phyloP scores from a whole-genome alignment of 2,888 invertebrate genomes.

The Drosophila longiperda region DNA sequence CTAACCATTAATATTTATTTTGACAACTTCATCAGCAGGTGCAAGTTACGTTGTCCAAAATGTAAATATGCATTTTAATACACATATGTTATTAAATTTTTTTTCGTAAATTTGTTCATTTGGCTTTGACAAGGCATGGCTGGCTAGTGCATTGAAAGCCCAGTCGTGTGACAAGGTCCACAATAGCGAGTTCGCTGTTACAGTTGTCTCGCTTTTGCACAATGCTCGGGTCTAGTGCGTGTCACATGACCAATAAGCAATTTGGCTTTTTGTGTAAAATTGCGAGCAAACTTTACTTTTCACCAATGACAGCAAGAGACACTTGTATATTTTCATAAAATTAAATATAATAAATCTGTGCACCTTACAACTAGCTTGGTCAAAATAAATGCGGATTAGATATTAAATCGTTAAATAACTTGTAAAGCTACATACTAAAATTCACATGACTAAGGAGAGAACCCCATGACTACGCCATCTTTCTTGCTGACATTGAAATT shows the following conservation, averaged over 20 bases:
- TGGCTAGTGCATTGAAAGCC: slow-evolving; percentile 32
- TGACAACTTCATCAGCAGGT: background rate
- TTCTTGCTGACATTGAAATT: slow-evolving; percentile 41
- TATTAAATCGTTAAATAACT: slow-evolving; percentile 6
- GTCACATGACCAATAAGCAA: slow-evolving; percentile 80
- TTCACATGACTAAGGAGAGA: slow-evolving; percentile 76
- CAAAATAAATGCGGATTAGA: background rate
- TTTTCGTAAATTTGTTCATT: slow-evolving; percentile 45
- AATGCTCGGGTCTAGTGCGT: slow-evolving; percentile 59
- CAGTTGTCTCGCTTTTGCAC: slow-evolving; percentile 70
- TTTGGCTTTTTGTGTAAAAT: slow-evolving; percentile 42
- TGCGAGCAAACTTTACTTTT: slow-evolving; percentile 25
- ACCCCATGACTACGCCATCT: slow-evolving; percentile 77
- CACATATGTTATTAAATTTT: slow-evolving; percentile 28
- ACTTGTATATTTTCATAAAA: background rate
- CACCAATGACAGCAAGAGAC: background rate
- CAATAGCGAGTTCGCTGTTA: slow-evolving; percentile 18
- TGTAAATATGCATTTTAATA: slow-evolving; percentile 30
- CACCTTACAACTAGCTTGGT: background rate
- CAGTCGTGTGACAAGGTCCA: slow-evolving; percentile 48
- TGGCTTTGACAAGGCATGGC: slow-evolving; percentile 57
- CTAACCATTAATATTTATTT: background rate
- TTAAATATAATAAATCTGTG: background rate
- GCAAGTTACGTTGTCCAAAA: slow-evolving; percentile 19
- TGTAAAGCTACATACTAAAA: slow-evolving; percentile 31